A percentile compares a stretch with the other conserved stretches of the same genome.
Evolutionary conservation across 2,797 vertebrate species (phyloP).

Genomic region (Galaxias olidus): DNA sequence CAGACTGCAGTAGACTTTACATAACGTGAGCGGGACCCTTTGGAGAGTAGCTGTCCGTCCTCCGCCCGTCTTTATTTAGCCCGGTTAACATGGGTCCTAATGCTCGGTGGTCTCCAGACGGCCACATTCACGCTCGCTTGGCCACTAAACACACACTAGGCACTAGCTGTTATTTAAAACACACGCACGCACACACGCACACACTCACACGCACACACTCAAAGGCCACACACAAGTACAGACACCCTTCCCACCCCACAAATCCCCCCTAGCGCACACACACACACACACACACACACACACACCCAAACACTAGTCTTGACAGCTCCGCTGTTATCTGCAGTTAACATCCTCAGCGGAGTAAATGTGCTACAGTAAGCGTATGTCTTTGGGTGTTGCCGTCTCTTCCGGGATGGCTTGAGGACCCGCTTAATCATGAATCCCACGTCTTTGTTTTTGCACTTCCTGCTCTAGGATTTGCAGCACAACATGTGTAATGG

Average conservation of each 20-base stretch:
- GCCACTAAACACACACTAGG: constrained; percentile 21
- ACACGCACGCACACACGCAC: constrained; percentile 16
- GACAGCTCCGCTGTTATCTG: constrained; percentile 8
- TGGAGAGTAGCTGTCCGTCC: too few relatives aligned
- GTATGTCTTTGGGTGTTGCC: constrained; percentile 15
- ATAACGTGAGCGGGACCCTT: too few relatives aligned
- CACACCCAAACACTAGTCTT: not conserved
- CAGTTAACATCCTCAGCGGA: constrained; percentile 31
- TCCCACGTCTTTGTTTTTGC: constrained; percentile 35
- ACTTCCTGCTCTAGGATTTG: constrained; percentile 40
- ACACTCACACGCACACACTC: constrained; percentile 35
- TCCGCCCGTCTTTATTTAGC: too few relatives aligned
- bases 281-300: constrained; percentile 19
- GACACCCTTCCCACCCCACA: constrained; percentile 14
- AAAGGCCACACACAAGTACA: not conserved
- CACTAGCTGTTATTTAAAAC: not conserved
- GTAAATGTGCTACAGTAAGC: constrained; percentile 21
- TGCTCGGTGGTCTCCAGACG: constrained; percentile 55
- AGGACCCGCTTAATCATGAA: constrained; percentile 42
- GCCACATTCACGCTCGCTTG: constrained; percentile 49
- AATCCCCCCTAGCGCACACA: constrained; percentile 17
- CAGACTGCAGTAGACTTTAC: too few relatives aligned
- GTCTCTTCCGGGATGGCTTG: constrained; percentile 29
- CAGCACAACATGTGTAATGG: constrained; percentile 35
- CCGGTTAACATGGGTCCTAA: too few relatives aligned